Evolutionary conservation across 2,888 invertebrate genomes (phyloP).

Genomic region (Eustalomyia histrio): DNA sequence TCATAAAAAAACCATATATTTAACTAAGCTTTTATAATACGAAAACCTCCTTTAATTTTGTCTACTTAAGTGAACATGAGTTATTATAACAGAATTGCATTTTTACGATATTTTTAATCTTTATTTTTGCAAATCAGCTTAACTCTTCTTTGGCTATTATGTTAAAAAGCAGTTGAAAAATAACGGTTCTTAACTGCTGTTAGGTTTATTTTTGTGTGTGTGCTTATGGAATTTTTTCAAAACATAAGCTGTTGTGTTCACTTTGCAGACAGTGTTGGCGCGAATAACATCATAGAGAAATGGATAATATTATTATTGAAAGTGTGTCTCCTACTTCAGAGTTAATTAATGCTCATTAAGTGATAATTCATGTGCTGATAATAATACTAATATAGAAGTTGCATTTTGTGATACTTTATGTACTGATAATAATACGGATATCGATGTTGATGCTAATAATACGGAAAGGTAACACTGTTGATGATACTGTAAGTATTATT

Average conservation of each 20-base stretch:
- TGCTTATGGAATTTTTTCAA: conserved; percentile 20
- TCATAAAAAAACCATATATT: conserved; percentile 18
- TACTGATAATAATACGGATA: too few relatives aligned
- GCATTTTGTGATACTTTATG: too few relatives aligned
- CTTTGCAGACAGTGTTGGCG: too few relatives aligned
- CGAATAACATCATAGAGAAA: conserved; percentile 20
- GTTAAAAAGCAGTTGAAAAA: conserved; percentile 12
- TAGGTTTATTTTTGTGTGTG: conserved; percentile 26
- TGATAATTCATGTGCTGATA: too few relatives aligned
- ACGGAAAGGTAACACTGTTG: conserved; percentile 21
- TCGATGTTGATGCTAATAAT: too few relatives aligned
- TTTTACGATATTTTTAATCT: conserved; percentile 12
- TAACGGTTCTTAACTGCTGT: conserved; percentile 26
- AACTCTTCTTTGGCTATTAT: conserved; percentile 14
- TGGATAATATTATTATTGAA: conserved; percentile 17
- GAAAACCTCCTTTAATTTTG: conserved; percentile 3
- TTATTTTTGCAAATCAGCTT: conserved; percentile 15
- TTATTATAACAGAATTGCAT: conserved; percentile 7
- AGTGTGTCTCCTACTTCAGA: not conserved
- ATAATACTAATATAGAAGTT: conserved; percentile 26
- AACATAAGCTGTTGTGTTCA: conserved; percentile 28
- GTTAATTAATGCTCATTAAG: conserved; percentile 12
- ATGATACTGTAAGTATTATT: conserved; percentile 38
- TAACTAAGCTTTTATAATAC: conserved; percentile 31
- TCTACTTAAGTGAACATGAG: conserved; percentile 19